Evolutionary conservation across 2,888 invertebrate genomes (phyloP), one percentile per base, ranked within the genome.

Genomic region (Schizaphis graminum): DNA sequence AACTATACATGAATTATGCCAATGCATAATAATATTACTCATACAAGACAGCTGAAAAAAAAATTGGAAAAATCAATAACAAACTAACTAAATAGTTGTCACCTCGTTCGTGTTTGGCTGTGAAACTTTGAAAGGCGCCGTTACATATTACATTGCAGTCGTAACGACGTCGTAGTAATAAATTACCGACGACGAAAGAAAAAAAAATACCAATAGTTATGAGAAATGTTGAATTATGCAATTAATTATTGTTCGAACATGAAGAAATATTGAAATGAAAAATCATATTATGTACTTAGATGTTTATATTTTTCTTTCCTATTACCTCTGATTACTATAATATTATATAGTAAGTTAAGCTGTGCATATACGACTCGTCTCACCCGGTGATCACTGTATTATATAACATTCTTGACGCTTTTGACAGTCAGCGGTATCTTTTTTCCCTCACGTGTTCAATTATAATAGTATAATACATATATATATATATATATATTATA

Each of bases 401-500:
- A 35, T 77, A 77, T 21, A 77, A 77, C 77, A 35, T 35, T 88
- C n/a, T 5, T 1, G n/a, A 26, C 10, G 21, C 21, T 77, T 24
- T 28, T 35, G 67, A 49, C 91, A 77, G 49, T 35, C 91, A 3
- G 35, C 35, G 67, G 35, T 77, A 77, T 91, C 91, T 91, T 91
- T 77, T 47, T 47, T 35, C 77, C 86, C 28, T 86, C 91, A 77
- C 91, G 44, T 77, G 91, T 91, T 49, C 35, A 77, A 77, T 77
- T 91, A 77, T 49, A 67, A 35, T n/a, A 13, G 24, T 91, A 77
- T 49, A 67, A 77, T n/a, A 13, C n/a, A 61, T 49, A 24, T 44
- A 90, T 90, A 90, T n/a, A 47, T 61, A 28, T 86, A 47, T 84
- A 47, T 86, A n/a, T n/a, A n/a, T n/a, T n/a, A n/a, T n/a, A n/a